Base-by-base conservation (phyloP, 2,888 invertebrate genomes). In the Trachelus troglodyta region DNA sequence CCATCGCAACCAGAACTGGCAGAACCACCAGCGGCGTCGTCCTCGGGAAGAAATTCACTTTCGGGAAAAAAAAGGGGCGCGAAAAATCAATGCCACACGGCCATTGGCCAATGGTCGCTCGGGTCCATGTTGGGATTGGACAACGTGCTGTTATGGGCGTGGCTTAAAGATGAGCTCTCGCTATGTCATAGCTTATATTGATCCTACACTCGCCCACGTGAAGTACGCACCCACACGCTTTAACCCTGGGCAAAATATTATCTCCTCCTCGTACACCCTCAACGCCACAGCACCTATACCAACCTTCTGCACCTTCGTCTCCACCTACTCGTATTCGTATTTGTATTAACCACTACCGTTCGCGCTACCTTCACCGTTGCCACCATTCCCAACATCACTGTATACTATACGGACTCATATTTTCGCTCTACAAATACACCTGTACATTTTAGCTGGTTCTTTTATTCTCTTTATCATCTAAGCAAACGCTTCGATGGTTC, bases 101-200 rank as follows among this genome's bases (percentile, higher is more conserved):
- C 80, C 75, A 90, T 90, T 91, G 90, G 91, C 77, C 80, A 81
- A 69, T 69, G 78, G 40, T 77, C 81, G 78, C 76, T 83, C 78
- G 77, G 82, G 81, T 81, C 31, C 11, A 82, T 68, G 56, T 77
- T 76, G 73, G 80, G 82, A 90, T 91, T 91, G 90, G 91, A 78
- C 80, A 81, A 35, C 74, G 73, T 77, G 79, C 76, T 69, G 75
- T 80, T 33, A 78, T 77, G 87, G 90, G 91, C 87, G 91, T 87
- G 86, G 90, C 90, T 90, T 90, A 89, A 90, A 90, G 90, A 91
- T 91, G 90, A 91, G 90, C 90, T 91, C 89, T 90, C 89, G 89
- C 88, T 90, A 86, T 91, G 89, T 91, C 90, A 91, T 91, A 90
- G 89, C 87, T 89, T 91, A 91, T 91, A 91, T 91, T 90, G 91